Percentiles rank a stretch among this genome's conserved stretches.
Conservation (phyloP, 1,140 invertebrate genomes). For the Acromyrmex charruanus region DNA sequence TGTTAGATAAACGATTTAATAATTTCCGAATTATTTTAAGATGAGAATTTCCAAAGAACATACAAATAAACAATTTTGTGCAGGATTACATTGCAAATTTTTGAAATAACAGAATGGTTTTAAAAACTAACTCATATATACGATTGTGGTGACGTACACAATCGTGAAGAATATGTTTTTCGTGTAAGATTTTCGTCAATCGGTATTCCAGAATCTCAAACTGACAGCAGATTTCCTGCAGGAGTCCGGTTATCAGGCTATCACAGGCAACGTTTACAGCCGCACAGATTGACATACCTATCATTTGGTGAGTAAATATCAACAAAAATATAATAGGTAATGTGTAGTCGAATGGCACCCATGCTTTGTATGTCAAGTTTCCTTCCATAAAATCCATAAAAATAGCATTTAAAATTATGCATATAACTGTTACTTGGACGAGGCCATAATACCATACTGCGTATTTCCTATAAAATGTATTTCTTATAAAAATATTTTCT, state of each 20-base stretch:
- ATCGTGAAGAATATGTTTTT: neutral
- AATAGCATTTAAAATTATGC: slow-evolving; percentile 24
- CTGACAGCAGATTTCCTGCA: slow-evolving; percentile 65
- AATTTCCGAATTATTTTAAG: neutral
- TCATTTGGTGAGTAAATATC: slow-evolving; percentile 47
- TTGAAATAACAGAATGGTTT: neutral
- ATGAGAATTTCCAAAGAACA: neutral
- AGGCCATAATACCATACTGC: slow-evolving; percentile 1
- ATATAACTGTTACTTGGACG: neutral
- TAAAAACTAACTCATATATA: slow-evolving; percentile 37
- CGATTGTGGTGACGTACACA: slow-evolving; percentile 23
- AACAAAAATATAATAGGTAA: slow-evolving; percentile 18
- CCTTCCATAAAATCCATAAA: slow-evolving; percentile 5
- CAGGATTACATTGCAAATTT: neutral
- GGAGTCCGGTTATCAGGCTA: slow-evolving; percentile 56
- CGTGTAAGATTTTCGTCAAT: slow-evolving; percentile 27
- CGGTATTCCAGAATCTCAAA: slow-evolving; percentile 61
- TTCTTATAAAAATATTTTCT: neutral
- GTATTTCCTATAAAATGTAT: slow-evolving; percentile 21
- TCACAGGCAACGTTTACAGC: slow-evolving; percentile 55
- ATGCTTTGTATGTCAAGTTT: slow-evolving; percentile 45
- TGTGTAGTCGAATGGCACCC: slow-evolving; percentile 57
- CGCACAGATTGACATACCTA: slow-evolving; percentile 26
- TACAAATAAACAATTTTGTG: too few relatives aligned
- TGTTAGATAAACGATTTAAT: neutral